A percentile compares a stretch with the other conserved stretches of the same genome.
Conservation (phyloP, 2,888 invertebrate genomes). For the Drosophila macrothrix region DNA sequence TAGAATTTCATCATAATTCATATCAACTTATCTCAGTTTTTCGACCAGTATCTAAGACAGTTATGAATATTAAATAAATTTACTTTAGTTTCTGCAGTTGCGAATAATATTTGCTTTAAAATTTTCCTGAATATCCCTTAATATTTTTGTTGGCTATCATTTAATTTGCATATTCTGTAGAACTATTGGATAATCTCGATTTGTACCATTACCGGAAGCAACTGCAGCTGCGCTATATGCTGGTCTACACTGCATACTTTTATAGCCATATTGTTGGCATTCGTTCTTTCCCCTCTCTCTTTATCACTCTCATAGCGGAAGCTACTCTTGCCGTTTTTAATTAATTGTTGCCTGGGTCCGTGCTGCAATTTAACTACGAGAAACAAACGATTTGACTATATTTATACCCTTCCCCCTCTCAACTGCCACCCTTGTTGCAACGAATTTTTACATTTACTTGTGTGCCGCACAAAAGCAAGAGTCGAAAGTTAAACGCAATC, state of each 20-base stretch:
- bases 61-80: background rate
- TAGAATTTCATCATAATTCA: too few relatives aligned
- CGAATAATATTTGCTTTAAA: background rate
- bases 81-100: background rate
- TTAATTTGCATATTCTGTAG: constrained; percentile 1
- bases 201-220: background rate
- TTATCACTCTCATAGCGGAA: background rate
- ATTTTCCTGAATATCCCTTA: background rate
- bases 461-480: constrained; percentile 4
- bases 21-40: background rate
- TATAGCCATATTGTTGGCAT: constrained; percentile 1
- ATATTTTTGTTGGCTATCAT: background rate
- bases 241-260: constrained; percentile 8
- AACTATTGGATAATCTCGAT: background rate
- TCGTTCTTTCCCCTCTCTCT: background rate
- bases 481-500: constrained; percentile 42
- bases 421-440: constrained; percentile 1
- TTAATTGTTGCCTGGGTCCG: constrained; percentile 38
- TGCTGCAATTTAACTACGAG: constrained; percentile 9
- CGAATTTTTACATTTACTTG: constrained; percentile 17
- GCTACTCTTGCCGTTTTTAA: constrained; percentile 38
- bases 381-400: constrained; percentile 25
- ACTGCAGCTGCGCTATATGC: constrained; percentile 5
- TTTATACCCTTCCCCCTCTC: background rate
- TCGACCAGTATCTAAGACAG: background rate